These are phyloP conservation scores for Leptosomus discolor DNA, from an alignment of 2,113 vertebrate species.

Conservation along the genomic window DNA sequence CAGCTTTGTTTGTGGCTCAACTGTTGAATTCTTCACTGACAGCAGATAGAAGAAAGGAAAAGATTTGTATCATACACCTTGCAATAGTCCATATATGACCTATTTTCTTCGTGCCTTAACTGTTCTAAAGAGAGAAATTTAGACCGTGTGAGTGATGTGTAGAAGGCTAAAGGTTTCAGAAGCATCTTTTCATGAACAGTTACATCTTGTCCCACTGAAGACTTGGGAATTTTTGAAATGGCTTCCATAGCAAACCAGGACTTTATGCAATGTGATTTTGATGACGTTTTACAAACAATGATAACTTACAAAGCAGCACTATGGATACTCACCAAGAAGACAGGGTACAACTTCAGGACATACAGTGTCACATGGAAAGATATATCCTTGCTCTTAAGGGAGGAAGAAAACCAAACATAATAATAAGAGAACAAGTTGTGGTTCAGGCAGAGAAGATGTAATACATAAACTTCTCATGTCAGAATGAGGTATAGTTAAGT, in stretches of 20 bases:
- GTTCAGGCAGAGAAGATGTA: neutral
- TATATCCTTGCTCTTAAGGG: neutral
- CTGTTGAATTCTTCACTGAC: neutral
- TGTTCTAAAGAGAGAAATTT: neutral
- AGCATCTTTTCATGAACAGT: neutral
- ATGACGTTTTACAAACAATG: neutral
- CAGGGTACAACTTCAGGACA: neutral
- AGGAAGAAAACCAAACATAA: neutral
- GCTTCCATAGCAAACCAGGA: neutral
- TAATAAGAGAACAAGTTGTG: neutral
- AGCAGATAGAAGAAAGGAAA: neutral
- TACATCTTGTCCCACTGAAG: neutral
- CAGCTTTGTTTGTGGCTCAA: neutral
- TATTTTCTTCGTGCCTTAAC: neutral
- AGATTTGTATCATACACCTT: neutral
- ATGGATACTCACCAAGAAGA: neutral
- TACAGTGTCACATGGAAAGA: neutral
- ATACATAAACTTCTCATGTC: neutral
- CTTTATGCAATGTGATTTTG: neutral
- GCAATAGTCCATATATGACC: neutral
- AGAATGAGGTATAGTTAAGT: neutral
- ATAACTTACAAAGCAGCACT: neutral
- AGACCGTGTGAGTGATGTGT: neutral
- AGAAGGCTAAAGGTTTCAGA: neutral
- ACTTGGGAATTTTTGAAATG: neutral